Evolutionary conservation across 2,888 invertebrate species (phyloP), one percentile per base, ranked within the genome.

Genomic region (Ectobius pallidus): DNA sequence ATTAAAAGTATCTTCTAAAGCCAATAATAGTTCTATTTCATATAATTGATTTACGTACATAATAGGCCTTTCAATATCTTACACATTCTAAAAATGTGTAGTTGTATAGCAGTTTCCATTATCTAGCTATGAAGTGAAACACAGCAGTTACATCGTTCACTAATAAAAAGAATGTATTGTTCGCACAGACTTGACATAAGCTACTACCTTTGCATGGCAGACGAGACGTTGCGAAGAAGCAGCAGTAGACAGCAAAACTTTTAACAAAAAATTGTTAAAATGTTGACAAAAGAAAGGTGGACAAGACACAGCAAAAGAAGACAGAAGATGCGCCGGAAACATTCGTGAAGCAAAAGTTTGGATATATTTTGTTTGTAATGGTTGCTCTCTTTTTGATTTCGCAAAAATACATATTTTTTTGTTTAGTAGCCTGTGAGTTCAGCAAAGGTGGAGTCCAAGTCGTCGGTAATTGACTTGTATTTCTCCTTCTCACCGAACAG

Each of bases 381-480:
- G 52, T 62, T 61, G 46, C 42, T 72, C 34, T 44, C 52, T 73
- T 74, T 65, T 62, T 69, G 25, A 49, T 27, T 58, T 30, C 58
- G 58, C 6, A 30, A 32, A 58, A n/a, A 6, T 22, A 58, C n/a
- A n/a, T n/a, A 62, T 68, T 34, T 7, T 18, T 30, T 32, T 61
- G 20, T 65, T 92, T 94, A 96, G 91, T 96, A 96, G 90, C 94
- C 96, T 86, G 95, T 95, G 87, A 96, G 91, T 88, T 97, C 96
- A 85, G 95, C 93, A 90, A 95, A 96, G 86, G 96, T 96, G 87
- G 92, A 91, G 88, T 97, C 96, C 91, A 97, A 89, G 89, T 96
- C 96, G 88, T 96, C 96, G 89, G 94, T 94, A 90, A 96, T 96
- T 86, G 92, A 90, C 92, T 96, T 97, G 93, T 96, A 93, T 84